A percentile compares a stretch with the other conserved stretches of the same genome.
phyloP scores from a whole-genome alignment of 2,797 vertebrate species.

The Microcaecilia unicolor region DNA sequence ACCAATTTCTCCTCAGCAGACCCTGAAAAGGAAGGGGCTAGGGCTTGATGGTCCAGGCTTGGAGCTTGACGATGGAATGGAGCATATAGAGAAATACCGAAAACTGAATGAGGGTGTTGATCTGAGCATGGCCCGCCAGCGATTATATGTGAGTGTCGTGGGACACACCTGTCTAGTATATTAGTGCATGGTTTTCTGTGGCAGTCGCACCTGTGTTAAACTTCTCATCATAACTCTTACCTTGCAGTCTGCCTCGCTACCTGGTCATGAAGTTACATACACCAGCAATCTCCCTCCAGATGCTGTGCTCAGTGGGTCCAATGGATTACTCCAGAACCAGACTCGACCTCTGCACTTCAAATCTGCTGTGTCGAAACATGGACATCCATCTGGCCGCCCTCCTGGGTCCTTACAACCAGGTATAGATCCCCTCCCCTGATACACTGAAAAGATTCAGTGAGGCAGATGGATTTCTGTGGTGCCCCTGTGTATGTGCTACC shows the following conservation, averaged over 20 bases:
- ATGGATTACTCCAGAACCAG: slow-evolving; percentile 39
- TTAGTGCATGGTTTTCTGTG: too few species aligned
- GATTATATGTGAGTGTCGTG: slow-evolving; percentile 66
- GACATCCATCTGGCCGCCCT: slow-evolving; percentile 35
- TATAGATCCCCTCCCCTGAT: too few species aligned
- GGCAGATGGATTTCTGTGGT: background rate
- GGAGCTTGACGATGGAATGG: slow-evolving; percentile 64
- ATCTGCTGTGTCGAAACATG: slow-evolving; percentile 45
- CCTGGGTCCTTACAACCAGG: slow-evolving; percentile 53
- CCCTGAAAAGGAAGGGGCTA: slow-evolving; percentile 80
- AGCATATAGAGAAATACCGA: slow-evolving; percentile 56
- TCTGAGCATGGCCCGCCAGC: slow-evolving; percentile 59
- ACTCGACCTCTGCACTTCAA: slow-evolving; percentile 56
- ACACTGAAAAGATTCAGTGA: accelerated
- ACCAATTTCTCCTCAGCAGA: too few species aligned
- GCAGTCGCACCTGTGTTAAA: background rate
- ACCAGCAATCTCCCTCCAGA: slow-evolving; percentile 53
- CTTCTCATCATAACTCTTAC: background rate
- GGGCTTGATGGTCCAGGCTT: slow-evolving; percentile 69
- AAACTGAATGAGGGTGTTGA: slow-evolving; percentile 62
- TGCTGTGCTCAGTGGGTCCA: slow-evolving; percentile 49
- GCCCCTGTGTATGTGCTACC: too few species aligned
- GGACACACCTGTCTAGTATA: too few species aligned
- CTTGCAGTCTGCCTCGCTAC: slow-evolving; percentile 55
- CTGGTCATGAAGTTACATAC: slow-evolving; percentile 58